Conservation (phyloP, 2,797 vertebrate genomes). For the Vultur gryphus region DNA sequence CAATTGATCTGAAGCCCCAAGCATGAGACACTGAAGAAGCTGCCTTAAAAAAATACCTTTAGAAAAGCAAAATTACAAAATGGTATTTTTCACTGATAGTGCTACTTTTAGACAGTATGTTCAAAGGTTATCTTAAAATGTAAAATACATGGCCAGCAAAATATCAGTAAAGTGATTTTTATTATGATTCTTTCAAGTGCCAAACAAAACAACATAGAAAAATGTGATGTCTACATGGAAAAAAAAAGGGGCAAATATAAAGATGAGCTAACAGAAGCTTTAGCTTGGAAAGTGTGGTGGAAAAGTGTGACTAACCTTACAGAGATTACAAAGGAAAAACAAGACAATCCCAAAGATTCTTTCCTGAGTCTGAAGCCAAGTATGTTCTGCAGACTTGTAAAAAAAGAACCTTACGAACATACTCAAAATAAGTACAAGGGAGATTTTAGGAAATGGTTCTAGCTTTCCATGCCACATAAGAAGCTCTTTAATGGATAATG, state of each 20-base stretch:
- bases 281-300: too few relatives aligned
- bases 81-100: neutral
- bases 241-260: neutral
- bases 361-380: neutral
- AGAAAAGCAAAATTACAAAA: neutral
- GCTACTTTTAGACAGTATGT: neutral
- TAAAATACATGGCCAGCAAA: neutral
- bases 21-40: neutral
- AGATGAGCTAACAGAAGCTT: neutral
- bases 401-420: neutral
- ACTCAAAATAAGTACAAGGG: neutral
- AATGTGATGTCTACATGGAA: neutral
- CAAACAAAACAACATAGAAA: neutral
- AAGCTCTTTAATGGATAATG: neutral
- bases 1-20: neutral
- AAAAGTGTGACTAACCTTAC: neutral
- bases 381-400: neutral
- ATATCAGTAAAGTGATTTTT: neutral
- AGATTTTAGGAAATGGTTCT: neutral
- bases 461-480: neutral
- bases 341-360: neutral
- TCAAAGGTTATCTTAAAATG: neutral
- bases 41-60: neutral
- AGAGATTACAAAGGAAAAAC: neutral
- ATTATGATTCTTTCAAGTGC: neutral